Base-by-base conservation (phyloP, 2,888 invertebrate species). In the Sympetrum striolatum region DNA sequence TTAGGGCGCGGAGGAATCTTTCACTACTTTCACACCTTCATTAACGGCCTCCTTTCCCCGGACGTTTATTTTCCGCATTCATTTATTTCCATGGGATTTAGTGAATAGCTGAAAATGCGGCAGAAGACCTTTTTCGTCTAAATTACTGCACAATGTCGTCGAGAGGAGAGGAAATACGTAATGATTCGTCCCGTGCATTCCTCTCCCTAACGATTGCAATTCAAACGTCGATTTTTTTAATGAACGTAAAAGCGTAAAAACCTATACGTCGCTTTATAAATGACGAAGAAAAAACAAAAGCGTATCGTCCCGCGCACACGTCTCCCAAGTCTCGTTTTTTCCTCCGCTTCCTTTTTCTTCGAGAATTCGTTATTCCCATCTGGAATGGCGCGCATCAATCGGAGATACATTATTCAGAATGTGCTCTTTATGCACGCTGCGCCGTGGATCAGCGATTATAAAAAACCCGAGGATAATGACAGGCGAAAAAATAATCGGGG, bases 181-280 rank as follows among this genome's bases (percentile, higher is more conserved):
- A 86, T 86, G 35, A 58, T 39, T 86, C 60, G 22, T 60, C 53
- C 58, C 35, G 82, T 82, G 82, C 35, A 58, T 31, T 22, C 18
- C 86, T 18, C 37, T 14, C 37, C 86, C 35, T 86, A 86, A 37
- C 86, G 58, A 60, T 37, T 86, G 86, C 58, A 86, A 86, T 64
- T 37, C 60, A 48, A 86, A 86, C 60, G 73, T 73, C 73, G 31
- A 53, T 53, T 73, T 86, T 86, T 80, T 86, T 86, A 86, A 86
- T 64, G 86, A 86, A 86, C 86, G 86, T 58, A 86, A 86, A 86
- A 86, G 86, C 60, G 86, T 60, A 86, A 86, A 86, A 86, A n/a
- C 86, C 60, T 60, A n/a, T 86, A 60, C 86, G 73, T 86, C 86
- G 58, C 58, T 60, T 35, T 35, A 10, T 44, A 44, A 44, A 44